These are phyloP conservation scores for Marmota flaviventris DNA, from an alignment of 2,113 vertebrate species.

Conservation along the genomic window DNA sequence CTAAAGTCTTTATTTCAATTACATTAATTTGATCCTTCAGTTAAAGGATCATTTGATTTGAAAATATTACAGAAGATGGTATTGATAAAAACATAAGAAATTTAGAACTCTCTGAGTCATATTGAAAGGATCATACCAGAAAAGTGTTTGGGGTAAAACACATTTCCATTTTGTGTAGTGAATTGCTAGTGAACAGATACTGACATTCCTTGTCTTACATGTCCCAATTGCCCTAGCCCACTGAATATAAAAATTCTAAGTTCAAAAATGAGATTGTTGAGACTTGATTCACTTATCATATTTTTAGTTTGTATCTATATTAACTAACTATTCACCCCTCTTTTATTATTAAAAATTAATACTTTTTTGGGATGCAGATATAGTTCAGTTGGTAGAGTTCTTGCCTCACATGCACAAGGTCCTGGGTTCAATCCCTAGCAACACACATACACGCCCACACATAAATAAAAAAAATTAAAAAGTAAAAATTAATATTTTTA, in stretches of 20 bases:
- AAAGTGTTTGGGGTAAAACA: background rate
- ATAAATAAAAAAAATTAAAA: too few species aligned
- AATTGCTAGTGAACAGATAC: background rate
- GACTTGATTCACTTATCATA: background rate
- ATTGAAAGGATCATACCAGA: background rate
- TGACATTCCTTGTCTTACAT: background rate
- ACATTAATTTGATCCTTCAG: background rate
- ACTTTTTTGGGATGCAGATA: background rate
- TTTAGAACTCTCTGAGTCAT: background rate
- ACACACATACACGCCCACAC: too few species aligned
- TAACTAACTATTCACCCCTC: background rate
- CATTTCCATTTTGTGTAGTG: background rate
- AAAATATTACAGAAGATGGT: background rate
- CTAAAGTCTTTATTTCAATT: constrained; percentile 48
- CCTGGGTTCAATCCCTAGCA: too few species aligned
- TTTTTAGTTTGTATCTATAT: background rate
- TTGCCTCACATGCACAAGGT: too few species aligned
- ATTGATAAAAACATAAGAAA: background rate
- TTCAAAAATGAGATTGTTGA: background rate
- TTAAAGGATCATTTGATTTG: background rate
- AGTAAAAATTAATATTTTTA: background rate
- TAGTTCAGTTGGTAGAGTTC: too few species aligned
- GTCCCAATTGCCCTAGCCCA: background rate
- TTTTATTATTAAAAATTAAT: constrained; percentile 16
- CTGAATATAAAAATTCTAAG: background rate